Evolutionary conservation across 2,113 vertebrate species (phyloP).

Genomic region (Oreotrochilus melanogaster): DNA sequence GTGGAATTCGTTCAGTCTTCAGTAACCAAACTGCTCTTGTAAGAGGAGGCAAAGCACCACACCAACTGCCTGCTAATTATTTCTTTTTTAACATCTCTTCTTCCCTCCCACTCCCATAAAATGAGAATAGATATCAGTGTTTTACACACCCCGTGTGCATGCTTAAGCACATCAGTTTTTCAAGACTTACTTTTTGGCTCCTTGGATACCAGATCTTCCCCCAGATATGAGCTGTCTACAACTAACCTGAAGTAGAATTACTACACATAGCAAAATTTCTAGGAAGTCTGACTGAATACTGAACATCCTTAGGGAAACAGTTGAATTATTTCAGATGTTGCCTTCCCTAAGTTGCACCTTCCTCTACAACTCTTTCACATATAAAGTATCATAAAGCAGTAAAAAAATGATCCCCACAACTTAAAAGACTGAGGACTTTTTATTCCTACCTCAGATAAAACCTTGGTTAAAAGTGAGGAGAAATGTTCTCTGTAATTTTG

Average conservation of each 20-base stretch:
- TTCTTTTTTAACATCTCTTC: neutral
- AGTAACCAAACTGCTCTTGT: neutral
- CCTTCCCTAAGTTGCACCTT: neutral
- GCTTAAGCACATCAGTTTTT: neutral
- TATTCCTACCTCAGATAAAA: neutral
- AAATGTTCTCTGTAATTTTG: neutral
- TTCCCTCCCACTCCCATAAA: neutral
- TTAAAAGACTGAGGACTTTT: neutral
- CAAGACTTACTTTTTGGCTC: neutral
- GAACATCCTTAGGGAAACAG: neutral
- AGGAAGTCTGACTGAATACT: neutral
- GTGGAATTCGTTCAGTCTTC: neutral
- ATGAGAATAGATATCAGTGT: neutral
- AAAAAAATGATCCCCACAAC: neutral
- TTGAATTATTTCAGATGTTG: neutral
- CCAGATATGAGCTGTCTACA: neutral
- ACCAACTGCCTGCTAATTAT: neutral
- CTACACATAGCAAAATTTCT: neutral
- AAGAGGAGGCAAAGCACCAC: neutral
- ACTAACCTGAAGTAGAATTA: neutral
- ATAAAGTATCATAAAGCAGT: neutral
- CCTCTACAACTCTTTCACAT: neutral
- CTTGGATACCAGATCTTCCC: neutral
- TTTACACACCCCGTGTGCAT: neutral
- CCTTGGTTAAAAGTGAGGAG: neutral